Base-by-base conservation (phyloP, 2,113 vertebrate species). In the Podarcis raffonei region DNA sequence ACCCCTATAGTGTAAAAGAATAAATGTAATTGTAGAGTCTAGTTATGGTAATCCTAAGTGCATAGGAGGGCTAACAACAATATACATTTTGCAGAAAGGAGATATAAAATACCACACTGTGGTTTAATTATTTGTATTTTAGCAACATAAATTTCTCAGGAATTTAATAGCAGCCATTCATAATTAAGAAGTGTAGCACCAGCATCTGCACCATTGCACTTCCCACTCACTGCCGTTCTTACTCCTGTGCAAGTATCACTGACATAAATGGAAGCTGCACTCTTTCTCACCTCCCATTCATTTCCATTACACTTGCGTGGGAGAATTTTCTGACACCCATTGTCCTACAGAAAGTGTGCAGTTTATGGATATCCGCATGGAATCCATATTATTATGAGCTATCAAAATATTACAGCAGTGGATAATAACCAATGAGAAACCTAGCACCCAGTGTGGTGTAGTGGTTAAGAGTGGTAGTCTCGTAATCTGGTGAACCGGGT, bases 351-450 rank as follows among this genome's bases (percentile, higher is more conserved):
- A 35, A 87, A 16, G 69, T 11, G 1, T 27, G 3, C 22, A 30
- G n/a, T 20, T 90, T 87, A 25, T 8, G 90, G 66, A 79, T 37
- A 48, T 15, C 57, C 35, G 6, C 83, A 72, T n/a, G 62, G 86
- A 92, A 76, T 32, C 48, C 65, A 35, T 66, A 57, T 13, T 66
- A 2, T 5, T 69, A 13, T 62, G 72, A 69, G 3, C 32, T 92
- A 74, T 30, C 68, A 90, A 82, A 1, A 82, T 23, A 5, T 69
- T 4, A 15, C 5, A 75, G 42, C 6, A 18, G 18, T n/a, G 8
- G 42, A 48, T 57, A 3, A 66, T 37, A 82, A 65, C 35, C 25
- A 82, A 66, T 1, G 27, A 8, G 32, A 27, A 83, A 15, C 32
- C 16, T 42, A 42, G 42, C 42, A 42, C 42, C 42, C 42, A 42